Evolutionary conservation across 2,797 vertebrate species (phyloP).

Genomic region (Leptodactylus fallax): DNA sequence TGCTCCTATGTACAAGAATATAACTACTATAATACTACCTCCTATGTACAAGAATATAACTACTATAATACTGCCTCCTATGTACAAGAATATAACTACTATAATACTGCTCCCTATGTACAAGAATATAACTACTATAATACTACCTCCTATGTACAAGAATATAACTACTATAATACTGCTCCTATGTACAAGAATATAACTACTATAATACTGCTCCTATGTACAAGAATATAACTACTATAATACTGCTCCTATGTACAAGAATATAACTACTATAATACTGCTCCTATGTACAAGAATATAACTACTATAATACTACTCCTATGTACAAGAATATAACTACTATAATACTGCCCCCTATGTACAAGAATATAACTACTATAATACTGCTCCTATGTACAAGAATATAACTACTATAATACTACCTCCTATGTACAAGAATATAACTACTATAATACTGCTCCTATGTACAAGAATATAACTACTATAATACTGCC

Average conservation of each 20-base stretch:
- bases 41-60: conserved; percentile 3
- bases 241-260: background rate
- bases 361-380: conserved; percentile 14
- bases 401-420: conserved; percentile 16
- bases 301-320: conserved; percentile 1
- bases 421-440: background rate
- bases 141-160: too few relatives aligned
- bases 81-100: too few relatives aligned
- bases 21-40: background rate
- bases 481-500: conserved; percentile 15
- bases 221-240: conserved; percentile 7
- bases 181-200: background rate
- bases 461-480: conserved; percentile 2
- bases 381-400: background rate
- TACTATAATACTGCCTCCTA: conserved; percentile 3
- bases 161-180: too few relatives aligned
- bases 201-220: background rate
- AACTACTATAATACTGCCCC: background rate
- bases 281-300: background rate
- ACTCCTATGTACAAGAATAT: background rate
- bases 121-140: too few relatives aligned
- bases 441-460: conserved; percentile 13
- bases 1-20: background rate
- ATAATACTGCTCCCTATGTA: too few relatives aligned
- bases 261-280: background rate